Conservation (phyloP, 2,797 vertebrate species). For the Valencia hispanica region DNA sequence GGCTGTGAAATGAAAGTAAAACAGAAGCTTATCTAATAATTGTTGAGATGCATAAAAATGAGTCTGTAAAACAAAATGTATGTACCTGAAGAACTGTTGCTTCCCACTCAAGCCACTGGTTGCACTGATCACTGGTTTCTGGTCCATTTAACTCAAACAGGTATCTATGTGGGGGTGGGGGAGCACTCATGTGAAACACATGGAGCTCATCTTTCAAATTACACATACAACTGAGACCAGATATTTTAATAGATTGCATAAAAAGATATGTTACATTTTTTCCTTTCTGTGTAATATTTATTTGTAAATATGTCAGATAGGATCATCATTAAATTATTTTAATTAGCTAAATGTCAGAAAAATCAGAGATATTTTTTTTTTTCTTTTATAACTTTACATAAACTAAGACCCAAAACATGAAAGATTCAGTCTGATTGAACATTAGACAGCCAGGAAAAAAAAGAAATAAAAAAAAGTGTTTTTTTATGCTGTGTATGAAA, state of each 20-base stretch:
- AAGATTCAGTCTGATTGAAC: background rate
- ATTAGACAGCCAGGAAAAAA: background rate
- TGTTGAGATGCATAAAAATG: conserved; percentile 9
- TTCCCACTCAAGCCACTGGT: conserved; percentile 95
- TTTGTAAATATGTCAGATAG: no score
- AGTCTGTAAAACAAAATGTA: conserved; percentile 20
- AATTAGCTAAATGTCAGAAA: no score
- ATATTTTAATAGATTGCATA: background rate
- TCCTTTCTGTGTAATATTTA: no score
- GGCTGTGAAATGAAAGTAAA: conserved; percentile 76
- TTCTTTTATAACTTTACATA: no score
- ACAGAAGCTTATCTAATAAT: conserved; percentile 28
- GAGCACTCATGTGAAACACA: background rate
- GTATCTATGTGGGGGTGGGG: conserved; percentile 76
- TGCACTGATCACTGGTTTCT: conserved; percentile 77
- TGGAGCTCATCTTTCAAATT: background rate
- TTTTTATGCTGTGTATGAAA: background rate
- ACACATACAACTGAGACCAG: background rate
- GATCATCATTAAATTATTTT: no score
- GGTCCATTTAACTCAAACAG: conserved; percentile 84
- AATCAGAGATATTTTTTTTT: no score
- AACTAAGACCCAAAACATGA: no score
- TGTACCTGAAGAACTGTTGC: conserved; percentile 88
- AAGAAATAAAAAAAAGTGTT: background rate
- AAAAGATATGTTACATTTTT: background rate